Percentiles rank a stretch among this genome's conserved stretches.
Evolutionary conservation across 2,113 vertebrate species (phyloP).

Genomic region (Sylvilagus bachmani): DNA sequence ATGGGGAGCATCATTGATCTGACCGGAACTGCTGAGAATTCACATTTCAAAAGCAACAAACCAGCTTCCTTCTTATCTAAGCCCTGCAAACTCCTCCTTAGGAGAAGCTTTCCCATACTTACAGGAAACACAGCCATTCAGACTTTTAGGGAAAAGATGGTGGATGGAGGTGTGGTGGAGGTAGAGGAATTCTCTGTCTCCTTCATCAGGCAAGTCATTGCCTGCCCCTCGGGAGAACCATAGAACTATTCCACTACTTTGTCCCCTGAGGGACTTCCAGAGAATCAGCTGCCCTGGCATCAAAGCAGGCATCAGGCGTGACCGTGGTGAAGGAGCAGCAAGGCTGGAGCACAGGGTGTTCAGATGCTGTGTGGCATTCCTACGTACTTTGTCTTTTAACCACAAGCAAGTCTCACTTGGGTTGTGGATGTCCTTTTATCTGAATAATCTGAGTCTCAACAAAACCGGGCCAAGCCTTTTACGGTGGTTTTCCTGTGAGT

Average conservation of each 20-base stretch:
- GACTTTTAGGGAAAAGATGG: background rate
- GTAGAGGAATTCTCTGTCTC: background rate
- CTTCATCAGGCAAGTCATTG: background rate
- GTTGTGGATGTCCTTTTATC: background rate
- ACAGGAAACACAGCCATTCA: background rate
- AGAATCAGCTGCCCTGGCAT: background rate
- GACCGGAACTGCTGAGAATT: background rate
- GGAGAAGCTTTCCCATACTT: background rate
- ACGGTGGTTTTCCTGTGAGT: background rate
- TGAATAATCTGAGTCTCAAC: background rate
- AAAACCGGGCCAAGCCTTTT: background rate
- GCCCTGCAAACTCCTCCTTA: background rate
- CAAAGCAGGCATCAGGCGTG: background rate
- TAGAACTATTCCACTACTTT: background rate
- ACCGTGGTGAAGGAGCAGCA: background rate
- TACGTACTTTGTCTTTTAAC: background rate
- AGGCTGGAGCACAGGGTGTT: background rate
- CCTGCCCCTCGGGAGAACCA: background rate
- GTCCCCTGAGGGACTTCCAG: background rate
- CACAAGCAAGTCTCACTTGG: background rate
- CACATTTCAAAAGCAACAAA: background rate
- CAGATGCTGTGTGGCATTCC: background rate
- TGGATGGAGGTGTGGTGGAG: too few relatives aligned
- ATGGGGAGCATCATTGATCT: background rate
- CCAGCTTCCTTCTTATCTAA: background rate